A percentile compares a stretch with the other conserved stretches of the same genome.
Evolutionary conservation across 1,140 invertebrate genomes (phyloP).

Genomic region (Apis laboriosa): DNA sequence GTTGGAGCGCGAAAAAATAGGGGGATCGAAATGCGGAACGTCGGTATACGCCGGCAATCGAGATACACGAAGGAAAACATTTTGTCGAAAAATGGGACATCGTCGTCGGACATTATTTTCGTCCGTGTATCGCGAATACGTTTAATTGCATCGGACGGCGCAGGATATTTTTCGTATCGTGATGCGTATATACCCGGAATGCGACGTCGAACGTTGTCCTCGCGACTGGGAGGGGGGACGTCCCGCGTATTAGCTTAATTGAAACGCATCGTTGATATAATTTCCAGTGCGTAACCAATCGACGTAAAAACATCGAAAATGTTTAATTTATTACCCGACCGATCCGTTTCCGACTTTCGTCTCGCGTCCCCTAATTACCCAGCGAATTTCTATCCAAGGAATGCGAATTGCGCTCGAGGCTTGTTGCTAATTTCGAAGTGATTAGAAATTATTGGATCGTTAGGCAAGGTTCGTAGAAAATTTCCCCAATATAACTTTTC

Average conservation of each 20-base stretch:
- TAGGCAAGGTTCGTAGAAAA: too few species aligned
- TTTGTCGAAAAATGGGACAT: not conserved
- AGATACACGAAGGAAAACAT: not conserved
- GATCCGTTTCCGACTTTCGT: not conserved
- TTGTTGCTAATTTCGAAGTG: too few species aligned
- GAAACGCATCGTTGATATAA: slow-evolving; percentile 64
- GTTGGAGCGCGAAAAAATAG: too few species aligned
- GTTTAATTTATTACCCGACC: slow-evolving; percentile 53
- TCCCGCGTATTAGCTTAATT: slow-evolving; percentile 66
- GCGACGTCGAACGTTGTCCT: too few species aligned
- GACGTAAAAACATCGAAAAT: slow-evolving; percentile 57
- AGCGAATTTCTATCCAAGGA: too few species aligned
- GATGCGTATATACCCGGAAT: not conserved
- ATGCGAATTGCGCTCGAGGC: too few species aligned
- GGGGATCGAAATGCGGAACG: too few species aligned
- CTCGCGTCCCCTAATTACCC: too few species aligned
- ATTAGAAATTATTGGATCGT: too few species aligned
- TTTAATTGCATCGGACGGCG: slow-evolving; percentile 26
- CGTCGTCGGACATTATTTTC: not conserved
- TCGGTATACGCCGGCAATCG: not conserved
- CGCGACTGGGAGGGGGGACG: too few species aligned
- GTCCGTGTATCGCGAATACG: not conserved
- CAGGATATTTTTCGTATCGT: slow-evolving; percentile 14
- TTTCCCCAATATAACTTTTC: too few species aligned
- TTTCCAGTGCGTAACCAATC: slow-evolving; percentile 59